phyloP scores from a whole-genome alignment of 2,797 vertebrate genomes.

The Streptopelia turtur region DNA sequence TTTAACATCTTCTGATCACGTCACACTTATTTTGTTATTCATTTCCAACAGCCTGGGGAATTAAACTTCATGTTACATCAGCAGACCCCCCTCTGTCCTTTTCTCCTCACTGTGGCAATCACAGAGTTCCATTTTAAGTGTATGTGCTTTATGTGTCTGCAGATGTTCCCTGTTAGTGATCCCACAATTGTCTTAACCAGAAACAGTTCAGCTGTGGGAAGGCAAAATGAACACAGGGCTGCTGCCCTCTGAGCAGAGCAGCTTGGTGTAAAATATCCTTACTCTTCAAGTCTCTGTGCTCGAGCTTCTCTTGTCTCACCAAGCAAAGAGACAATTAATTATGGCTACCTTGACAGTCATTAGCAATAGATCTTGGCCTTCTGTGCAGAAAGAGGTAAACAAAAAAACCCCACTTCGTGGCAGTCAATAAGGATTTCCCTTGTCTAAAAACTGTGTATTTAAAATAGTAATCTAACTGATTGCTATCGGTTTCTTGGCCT shows the following conservation, averaged over 20 bases:
- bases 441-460: neutral
- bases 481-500: neutral
- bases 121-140: neutral
- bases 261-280: neutral
- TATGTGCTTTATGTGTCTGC: neutral
- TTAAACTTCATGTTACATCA: neutral
- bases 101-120: neutral
- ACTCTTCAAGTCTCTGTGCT: neutral
- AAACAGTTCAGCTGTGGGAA: neutral
- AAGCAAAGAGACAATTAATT: neutral
- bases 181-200: neutral
- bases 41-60: neutral
- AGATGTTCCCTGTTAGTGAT: neutral
- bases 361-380: neutral
- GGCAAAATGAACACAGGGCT: accelerated
- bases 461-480: neutral
- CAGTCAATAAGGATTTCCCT: neutral
- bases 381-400: neutral
- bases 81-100: neutral
- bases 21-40: neutral
- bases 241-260: neutral
- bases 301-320: neutral
- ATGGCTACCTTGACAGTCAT: neutral
- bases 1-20: neutral
- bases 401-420: neutral